phyloP scores from a whole-genome alignment of 2,113 vertebrate genomes.

The Alectura lathami region DNA sequence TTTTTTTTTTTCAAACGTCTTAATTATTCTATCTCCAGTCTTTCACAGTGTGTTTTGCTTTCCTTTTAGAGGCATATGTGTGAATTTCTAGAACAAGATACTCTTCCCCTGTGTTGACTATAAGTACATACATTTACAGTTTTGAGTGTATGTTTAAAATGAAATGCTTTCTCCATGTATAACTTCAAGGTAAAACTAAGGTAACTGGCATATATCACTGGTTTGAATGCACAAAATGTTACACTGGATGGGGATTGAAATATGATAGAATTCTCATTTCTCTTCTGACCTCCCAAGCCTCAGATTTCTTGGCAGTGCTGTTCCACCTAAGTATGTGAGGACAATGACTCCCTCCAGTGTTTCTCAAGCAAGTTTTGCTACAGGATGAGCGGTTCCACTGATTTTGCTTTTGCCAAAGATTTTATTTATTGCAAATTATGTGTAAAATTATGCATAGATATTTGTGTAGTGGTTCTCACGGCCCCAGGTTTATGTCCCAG shows the following conservation, averaged over 20 bases:
- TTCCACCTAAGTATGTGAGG: not conserved
- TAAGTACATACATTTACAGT: not conserved
- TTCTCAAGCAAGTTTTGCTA: not conserved
- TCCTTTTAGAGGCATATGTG: not conserved
- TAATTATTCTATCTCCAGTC: not conserved
- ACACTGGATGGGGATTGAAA: not conserved
- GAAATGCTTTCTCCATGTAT: accelerated
- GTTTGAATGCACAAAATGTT: not conserved
- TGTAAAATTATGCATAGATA: not conserved
- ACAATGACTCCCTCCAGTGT: not conserved
- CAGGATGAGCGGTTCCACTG: not conserved
- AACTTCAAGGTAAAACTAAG: not conserved
- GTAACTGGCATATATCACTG: not conserved
- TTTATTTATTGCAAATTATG: not conserved
- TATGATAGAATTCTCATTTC: not conserved
- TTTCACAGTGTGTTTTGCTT: not conserved
- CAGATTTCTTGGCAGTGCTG: not conserved
- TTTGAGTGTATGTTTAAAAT: not conserved
- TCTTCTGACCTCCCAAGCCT: not conserved
- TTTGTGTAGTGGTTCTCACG: not conserved
- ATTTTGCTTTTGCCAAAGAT: not conserved
- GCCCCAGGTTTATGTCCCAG: not conserved
- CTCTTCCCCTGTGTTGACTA: not conserved
- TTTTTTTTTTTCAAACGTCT: not conserved
- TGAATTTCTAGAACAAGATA: not conserved